A percentile compares a stretch with the other conserved stretches of the same genome.
Evolutionary conservation across 2,888 invertebrate species (phyloP).

Genomic region (Nemapogon koenigi): DNA sequence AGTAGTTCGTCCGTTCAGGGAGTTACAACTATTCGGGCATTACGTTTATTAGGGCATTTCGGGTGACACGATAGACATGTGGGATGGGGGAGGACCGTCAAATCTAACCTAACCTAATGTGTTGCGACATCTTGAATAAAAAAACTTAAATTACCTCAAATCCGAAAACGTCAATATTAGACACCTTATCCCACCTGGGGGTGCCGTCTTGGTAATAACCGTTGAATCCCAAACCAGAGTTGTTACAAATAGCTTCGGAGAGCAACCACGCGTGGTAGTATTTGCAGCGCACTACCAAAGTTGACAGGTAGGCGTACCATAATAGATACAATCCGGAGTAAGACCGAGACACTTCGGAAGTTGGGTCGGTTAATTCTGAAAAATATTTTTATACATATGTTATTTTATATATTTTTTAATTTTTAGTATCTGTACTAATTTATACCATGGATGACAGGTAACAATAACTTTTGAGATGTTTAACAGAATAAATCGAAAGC

Average conservation of each 20-base stretch:
- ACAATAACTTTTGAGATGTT: too few relatives aligned
- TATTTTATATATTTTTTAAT: too few relatives aligned
- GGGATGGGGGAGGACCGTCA: too few relatives aligned
- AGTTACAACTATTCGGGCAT: too few relatives aligned
- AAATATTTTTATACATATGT: background rate
- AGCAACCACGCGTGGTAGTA: conserved; percentile 98
- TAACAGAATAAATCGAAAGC: too few relatives aligned
- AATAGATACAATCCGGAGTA: conserved; percentile 54
- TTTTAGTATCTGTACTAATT: too few relatives aligned
- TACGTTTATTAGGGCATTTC: too few relatives aligned
- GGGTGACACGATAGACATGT: too few relatives aligned
- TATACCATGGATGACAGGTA: too few relatives aligned
- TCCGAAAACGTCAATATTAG: conserved; percentile 87
- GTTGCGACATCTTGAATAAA: too few relatives aligned
- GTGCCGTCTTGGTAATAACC: conserved; percentile 80
- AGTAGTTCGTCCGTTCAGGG: too few relatives aligned
- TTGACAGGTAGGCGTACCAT: conserved; percentile 79
- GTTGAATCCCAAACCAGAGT: conserved; percentile 90
- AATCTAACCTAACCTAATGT: too few relatives aligned
- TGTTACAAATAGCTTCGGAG: conserved; percentile 94
- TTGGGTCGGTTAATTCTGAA: conserved; percentile 45
- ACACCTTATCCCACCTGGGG: conserved; percentile 89
- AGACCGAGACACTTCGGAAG: conserved; percentile 50
- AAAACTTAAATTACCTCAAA: conserved; percentile 95
- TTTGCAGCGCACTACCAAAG: conserved; percentile 84